Evolutionary conservation across 1,140 invertebrate genomes (phyloP), one percentile per base, ranked within the genome.

Genomic region (Tetranychus urticae): DNA sequence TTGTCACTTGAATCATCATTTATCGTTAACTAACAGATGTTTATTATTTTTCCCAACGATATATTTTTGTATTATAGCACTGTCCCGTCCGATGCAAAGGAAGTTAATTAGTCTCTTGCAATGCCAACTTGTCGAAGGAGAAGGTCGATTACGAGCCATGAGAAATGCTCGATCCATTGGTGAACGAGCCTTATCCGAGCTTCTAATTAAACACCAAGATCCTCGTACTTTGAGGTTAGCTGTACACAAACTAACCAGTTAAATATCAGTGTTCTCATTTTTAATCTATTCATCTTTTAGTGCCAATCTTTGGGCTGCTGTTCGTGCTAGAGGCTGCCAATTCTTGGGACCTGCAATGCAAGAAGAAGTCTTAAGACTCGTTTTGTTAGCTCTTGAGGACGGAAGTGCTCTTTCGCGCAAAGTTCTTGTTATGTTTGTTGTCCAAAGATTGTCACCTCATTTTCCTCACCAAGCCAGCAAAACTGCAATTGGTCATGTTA

Each of bases 341-440:
- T 98, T 98, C 74, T 80, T 98, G 14, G 94, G 94, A n/a, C 92
- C 92, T 66, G 82, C 81, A 67, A 65, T 64, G 52, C 62, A 59
- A 58, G 56, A 58, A 56, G 46, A 60, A 46, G 13, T 57, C 36
- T 58, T 57, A 14, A 42, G 50, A 71, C 74, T 98, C 56, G 91
- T 97, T 23, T 75, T 97, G 6, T 71, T 96, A 59, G 90, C 92
- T 2, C 74, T 98, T 39, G 89, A 94, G 73, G 91, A 97, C 76
- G 93, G 93, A 5, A 91, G 89, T 4, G 86, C 89, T n/a, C 75
- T 98, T 62, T 96, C 91, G 1, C 77, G 94, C 62, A 98, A 98
- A 76, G 92, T 97, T 35, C 75, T 98, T 64, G 93, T 98, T 48
- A 88, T 97, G 84, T 98, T 96, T 79, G 90, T 98, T 50, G 93